Evolutionary conservation across 2,888 invertebrate genomes (phyloP).

Genomic region (Cybosia mesomella): DNA sequence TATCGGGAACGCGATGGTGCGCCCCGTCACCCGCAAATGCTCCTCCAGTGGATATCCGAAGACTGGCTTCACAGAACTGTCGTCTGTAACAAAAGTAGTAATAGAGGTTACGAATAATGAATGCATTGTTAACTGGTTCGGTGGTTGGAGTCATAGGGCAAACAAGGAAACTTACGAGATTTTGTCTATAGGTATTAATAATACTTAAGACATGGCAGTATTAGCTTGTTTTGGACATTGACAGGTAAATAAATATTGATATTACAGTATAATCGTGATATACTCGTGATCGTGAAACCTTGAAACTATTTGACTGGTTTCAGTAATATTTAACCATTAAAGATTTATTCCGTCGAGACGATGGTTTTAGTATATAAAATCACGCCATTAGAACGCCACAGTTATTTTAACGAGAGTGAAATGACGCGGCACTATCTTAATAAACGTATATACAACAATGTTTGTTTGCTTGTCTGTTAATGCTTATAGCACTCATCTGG

Average conservation of each 20-base stretch:
- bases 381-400: no score
- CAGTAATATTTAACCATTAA: no score
- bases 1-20: constrained; percentile 95
- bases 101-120: neutral
- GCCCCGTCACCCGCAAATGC: constrained; percentile 93
- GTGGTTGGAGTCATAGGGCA: neutral
- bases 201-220: neutral
- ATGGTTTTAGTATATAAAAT: no score
- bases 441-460: no score
- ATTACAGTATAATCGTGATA: neutral
- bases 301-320: neutral
- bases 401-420: no score
- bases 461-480: no score
- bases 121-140: neutral
- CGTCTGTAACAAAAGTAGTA: constrained; percentile 80
- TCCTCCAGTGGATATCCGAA: constrained; percentile 95
- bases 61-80: constrained; percentile 93
- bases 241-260: neutral
- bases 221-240: neutral
- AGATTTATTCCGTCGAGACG: no score
- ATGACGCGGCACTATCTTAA: no score
- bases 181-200: neutral
- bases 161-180: neutral
- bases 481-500: neutral
- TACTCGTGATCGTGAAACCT: neutral